Conservation (phyloP, 1,140 invertebrate species). For the Zaprionus nigranus region DNA sequence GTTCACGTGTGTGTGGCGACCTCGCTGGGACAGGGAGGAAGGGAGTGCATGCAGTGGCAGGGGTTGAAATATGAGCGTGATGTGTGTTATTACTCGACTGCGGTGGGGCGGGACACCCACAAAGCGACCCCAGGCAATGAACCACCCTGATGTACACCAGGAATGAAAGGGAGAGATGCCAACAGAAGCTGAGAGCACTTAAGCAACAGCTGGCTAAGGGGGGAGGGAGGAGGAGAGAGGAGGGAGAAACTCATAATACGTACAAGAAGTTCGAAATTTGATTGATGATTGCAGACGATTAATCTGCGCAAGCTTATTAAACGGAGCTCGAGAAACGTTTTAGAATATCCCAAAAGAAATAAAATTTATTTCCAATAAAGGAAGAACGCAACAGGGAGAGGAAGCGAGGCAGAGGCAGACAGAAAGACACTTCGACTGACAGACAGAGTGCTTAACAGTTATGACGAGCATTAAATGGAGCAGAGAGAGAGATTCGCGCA, state of each 20-base stretch:
- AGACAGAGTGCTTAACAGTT: background rate
- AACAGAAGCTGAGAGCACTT: slow-evolving; percentile 3
- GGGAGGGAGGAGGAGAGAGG: background rate
- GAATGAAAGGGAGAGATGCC: background rate
- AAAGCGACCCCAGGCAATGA: slow-evolving; percentile 12
- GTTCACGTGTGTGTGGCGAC: slow-evolving; percentile 35
- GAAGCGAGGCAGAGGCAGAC: background rate
- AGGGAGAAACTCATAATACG: background rate
- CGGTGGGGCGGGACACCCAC: slow-evolving; percentile 26
- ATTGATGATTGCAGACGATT: slow-evolving; percentile 6
- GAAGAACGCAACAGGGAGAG: background rate
- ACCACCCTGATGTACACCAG: slow-evolving; percentile 9
- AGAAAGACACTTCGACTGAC: background rate
- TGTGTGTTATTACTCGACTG: slow-evolving; percentile 43
- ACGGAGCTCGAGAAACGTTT: background rate
- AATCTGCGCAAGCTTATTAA: background rate
- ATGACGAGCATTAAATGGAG: background rate
- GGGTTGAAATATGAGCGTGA: slow-evolving; percentile 73
- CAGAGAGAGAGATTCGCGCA: background rate
- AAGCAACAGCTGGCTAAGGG: background rate
- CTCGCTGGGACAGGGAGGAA: too few species aligned
- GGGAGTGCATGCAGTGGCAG: background rate
- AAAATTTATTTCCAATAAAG: background rate
- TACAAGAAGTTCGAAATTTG: background rate
- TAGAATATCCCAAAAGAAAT: background rate